These are phyloP conservation scores for Chrysopilus asiliformis DNA, from an alignment of 2,888 invertebrate species.

Conservation along the genomic window DNA sequence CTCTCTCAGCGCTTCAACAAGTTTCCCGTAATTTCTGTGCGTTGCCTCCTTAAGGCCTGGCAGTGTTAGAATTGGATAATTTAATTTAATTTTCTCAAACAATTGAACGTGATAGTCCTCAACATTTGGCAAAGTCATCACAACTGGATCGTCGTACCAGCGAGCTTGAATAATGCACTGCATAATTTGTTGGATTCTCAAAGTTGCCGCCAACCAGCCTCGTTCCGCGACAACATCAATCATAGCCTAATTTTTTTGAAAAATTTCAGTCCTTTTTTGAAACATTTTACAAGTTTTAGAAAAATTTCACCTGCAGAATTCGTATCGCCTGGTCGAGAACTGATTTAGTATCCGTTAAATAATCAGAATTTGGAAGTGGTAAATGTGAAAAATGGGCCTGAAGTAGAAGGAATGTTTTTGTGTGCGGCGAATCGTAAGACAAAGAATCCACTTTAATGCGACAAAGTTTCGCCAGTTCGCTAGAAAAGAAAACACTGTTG, in stretches of 20 bases:
- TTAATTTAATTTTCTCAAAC: slow-evolving; percentile 40
- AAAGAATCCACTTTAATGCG: slow-evolving; percentile 57
- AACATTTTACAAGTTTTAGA: slow-evolving; percentile 2
- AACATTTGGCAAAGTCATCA: slow-evolving; percentile 65
- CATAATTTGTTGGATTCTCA: slow-evolving; percentile 64
- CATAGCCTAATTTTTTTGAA: slow-evolving; percentile 81
- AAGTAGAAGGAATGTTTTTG: slow-evolving; percentile 84
- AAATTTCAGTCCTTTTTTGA: neutral
- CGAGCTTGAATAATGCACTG: slow-evolving; percentile 87
- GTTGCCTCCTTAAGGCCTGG: slow-evolving; percentile 29
- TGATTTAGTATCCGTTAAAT: slow-evolving; percentile 89
- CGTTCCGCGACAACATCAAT: slow-evolving; percentile 83
- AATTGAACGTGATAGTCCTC: slow-evolving; percentile 48
- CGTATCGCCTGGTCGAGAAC: slow-evolving; percentile 93
- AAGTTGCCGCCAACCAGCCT: slow-evolving; percentile 74
- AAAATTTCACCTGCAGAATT: slow-evolving; percentile 62
- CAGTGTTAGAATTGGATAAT: slow-evolving; percentile 24
- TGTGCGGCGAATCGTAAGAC: slow-evolving; percentile 79
- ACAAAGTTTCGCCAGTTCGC: slow-evolving; percentile 67
- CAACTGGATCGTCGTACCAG: slow-evolving; percentile 64
- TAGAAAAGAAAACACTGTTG: slow-evolving; percentile 36
- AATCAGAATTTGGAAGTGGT: slow-evolving; percentile 80
- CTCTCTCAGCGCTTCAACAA: slow-evolving; percentile 47
- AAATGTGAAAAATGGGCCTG: slow-evolving; percentile 88
- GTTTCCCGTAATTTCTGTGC: slow-evolving; percentile 42